These are phyloP conservation scores for Orchestes rusci DNA, from an alignment of 2,888 invertebrate species.

Conservation along the genomic window DNA sequence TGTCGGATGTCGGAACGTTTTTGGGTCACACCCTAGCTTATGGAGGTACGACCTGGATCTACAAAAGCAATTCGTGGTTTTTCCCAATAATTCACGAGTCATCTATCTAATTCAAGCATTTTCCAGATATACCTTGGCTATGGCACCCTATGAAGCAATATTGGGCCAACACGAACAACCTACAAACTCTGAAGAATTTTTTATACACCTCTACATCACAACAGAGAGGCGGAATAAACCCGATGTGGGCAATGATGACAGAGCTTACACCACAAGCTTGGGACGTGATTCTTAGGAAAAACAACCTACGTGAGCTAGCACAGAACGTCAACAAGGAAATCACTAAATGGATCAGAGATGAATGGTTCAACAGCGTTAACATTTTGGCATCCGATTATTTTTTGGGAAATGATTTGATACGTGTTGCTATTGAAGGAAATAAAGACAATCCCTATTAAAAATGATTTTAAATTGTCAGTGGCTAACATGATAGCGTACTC, in stretches of 20 bases:
- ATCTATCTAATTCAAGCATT: too few relatives aligned
- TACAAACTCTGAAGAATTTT: conserved; percentile 48
- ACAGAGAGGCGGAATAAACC: conserved; percentile 44
- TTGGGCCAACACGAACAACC: conserved; percentile 59
- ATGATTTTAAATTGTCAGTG: too few relatives aligned
- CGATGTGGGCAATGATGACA: conserved; percentile 63
- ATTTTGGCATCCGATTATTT: conserved; percentile 70
- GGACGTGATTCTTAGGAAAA: conserved; percentile 54
- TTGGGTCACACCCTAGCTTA: too few relatives aligned
- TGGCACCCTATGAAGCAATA: conserved; percentile 56
- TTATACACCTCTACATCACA: conserved; percentile 43
- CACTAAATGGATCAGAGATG: conserved; percentile 57
- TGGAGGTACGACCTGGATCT: too few relatives aligned
- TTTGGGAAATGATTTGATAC: conserved; percentile 62
- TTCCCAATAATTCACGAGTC: too few relatives aligned
- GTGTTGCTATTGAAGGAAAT: conserved; percentile 51
- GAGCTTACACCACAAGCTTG: conserved; percentile 62
- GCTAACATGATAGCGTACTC: too few relatives aligned
- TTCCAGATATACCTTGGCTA: conserved; percentile 42
- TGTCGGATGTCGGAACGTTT: too few relatives aligned
- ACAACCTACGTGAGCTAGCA: conserved; percentile 58
- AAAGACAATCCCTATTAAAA: conserved; percentile 19
- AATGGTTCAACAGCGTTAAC: conserved; percentile 61
- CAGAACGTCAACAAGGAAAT: conserved; percentile 63
- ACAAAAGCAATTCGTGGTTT: too few relatives aligned